phyloP scores from a whole-genome alignment of 2,113 vertebrate genomes.

The Herpailurus yagouaroundi region DNA sequence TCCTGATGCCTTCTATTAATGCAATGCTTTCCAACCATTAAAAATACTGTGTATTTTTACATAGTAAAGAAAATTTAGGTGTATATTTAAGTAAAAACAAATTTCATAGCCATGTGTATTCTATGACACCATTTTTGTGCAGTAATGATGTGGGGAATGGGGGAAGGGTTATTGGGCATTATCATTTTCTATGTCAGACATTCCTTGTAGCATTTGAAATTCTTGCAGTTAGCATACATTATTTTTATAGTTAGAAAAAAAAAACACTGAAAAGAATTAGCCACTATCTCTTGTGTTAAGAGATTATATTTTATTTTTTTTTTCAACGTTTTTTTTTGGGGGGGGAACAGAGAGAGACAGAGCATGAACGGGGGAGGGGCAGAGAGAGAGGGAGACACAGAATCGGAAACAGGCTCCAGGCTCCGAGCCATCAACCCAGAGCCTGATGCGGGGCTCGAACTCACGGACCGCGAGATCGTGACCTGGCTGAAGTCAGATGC shows the following conservation, averaged over 20 bases:
- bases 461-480: too few species aligned
- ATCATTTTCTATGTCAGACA: not conserved
- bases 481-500: too few species aligned
- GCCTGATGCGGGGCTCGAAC: too few species aligned
- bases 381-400: too few species aligned
- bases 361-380: too few species aligned
- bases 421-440: too few species aligned
- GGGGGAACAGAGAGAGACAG: too few species aligned
- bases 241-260: not conserved
- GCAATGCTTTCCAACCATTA: not conserved
- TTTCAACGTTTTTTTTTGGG: too few species aligned
- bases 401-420: too few species aligned
- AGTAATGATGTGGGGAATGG: not conserved
- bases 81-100: not conserved
- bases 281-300: not conserved
- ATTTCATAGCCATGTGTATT: not conserved
- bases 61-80: not conserved
- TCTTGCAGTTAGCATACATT: not conserved
- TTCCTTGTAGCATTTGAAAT: not conserved
- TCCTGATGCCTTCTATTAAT: not conserved
- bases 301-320: not conserved
- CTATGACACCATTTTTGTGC: not conserved
- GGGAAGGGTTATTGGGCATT: not conserved
- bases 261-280: not conserved
- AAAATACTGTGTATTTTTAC: not conserved